Evolutionary conservation across 2,113 vertebrate species (phyloP).

Genomic region (Saccopteryx leptura): DNA sequence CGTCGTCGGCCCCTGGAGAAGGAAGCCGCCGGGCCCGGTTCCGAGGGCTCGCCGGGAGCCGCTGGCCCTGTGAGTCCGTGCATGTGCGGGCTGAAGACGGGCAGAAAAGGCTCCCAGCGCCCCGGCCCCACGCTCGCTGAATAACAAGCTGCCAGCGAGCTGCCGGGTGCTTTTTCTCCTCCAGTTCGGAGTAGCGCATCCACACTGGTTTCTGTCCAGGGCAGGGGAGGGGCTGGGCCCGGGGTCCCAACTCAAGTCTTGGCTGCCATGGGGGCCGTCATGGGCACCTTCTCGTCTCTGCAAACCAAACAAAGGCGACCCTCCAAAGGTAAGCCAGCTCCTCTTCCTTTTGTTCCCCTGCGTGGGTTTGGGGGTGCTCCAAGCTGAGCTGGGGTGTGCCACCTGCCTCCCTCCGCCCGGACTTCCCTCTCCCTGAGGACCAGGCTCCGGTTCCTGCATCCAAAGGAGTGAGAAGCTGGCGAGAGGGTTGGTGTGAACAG

Average conservation of each 20-base stretch:
- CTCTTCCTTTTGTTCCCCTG: constrained; percentile 77
- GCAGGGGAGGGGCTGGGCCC: constrained; percentile 68
- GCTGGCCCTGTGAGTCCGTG: constrained; percentile 88
- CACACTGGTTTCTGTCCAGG: constrained; percentile 78
- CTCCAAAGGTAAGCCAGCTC: constrained; percentile 94
- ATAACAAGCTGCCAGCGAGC: constrained; percentile 87
- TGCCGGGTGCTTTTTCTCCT: constrained; percentile 75
- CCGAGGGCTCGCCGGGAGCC: constrained; percentile 87
- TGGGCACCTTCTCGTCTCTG: constrained; percentile 98
- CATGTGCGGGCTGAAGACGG: constrained; percentile 87
- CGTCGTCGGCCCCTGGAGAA: constrained; percentile 82
- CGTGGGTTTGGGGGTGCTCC: constrained; percentile 59
- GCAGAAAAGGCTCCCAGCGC: constrained; percentile 79
- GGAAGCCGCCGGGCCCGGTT: constrained; percentile 86
- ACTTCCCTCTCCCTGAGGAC: constrained; percentile 24
- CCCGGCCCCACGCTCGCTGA: constrained; percentile 87
- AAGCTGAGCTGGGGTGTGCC: constrained; percentile 65
- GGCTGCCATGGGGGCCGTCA: constrained; percentile 96
- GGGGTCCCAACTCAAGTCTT: constrained; percentile 82
- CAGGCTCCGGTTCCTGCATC: not conserved
- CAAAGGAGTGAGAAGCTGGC: not conserved
- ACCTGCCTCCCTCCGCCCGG: constrained; percentile 72
- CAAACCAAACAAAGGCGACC: constrained; percentile 97
- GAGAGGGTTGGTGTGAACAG: constrained; percentile 37
- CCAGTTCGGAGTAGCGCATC: constrained; percentile 77